Base-by-base conservation (phyloP, 2,113 vertebrate genomes). In the Rallus limicola region DNA sequence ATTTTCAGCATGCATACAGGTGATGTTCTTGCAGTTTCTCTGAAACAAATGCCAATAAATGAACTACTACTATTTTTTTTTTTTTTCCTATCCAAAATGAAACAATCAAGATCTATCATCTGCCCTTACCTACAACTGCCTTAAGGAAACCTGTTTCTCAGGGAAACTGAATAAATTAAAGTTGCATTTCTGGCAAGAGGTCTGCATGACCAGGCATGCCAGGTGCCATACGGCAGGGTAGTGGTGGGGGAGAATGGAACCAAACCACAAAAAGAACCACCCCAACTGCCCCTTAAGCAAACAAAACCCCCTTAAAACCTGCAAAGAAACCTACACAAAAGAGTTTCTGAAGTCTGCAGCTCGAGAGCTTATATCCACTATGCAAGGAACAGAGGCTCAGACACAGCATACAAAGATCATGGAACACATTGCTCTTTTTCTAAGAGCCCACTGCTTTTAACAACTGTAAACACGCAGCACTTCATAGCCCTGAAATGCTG, bases 91-190 rank as follows among this genome's bases (percentile, higher is more conserved):
- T 9, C 21, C 23, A 29, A 92, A 82, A 48, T 34, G 1, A 48
- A 86, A 52, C 58, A 50, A 53, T 9, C 18, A 33, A 64, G n/a
- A 82, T 33, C 59, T 38, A 58, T 67, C 52, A 29, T 67, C 29
- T 86, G 70, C 52, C 48, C 68, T 70, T 70, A 83, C 69, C 38
- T 78, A 72, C 34, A 29, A 28, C 5, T 93, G 56, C 63, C 56
- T 83, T 59, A 77, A 77, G 64, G 55, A 95, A 94, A 96, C 68
- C 64, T 75, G 88, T 93, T 96, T 90, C 90, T 93, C 60, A 19
- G 79, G 69, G 79, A 88, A 84, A 80, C 9, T 7, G 70, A 95
- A 88, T 91, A 94, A 58, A 91, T 94, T 69, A 82, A 82, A 91
- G 25, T 40, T 67, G 75, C 1, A 0, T 77, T 92, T 69, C 79